These are phyloP conservation scores for Drosophila simulans DNA, from an alignment of 1,140 invertebrate genomes.

Conservation along the genomic window DNA sequence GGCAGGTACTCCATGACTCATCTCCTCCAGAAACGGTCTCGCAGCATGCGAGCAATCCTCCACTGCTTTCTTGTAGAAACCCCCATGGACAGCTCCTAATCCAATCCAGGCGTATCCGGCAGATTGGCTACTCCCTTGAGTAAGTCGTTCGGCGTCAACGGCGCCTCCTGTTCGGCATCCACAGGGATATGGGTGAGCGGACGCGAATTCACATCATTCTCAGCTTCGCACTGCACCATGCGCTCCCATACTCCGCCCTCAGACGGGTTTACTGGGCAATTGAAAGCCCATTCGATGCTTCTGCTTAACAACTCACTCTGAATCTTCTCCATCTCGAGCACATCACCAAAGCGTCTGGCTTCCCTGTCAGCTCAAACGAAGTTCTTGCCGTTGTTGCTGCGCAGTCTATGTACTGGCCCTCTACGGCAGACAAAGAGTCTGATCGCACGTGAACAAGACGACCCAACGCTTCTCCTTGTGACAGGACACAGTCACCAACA, in stretches of 20 bases:
- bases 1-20: conserved; percentile 28
- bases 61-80: no score
- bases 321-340: conserved; percentile 8
- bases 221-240: conserved; percentile 3
- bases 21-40: conserved; percentile 7
- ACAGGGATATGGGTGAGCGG: conserved; percentile 14
- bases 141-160: not conserved
- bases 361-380: conserved; percentile 27
- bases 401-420: conserved; percentile 6
- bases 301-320: not conserved
- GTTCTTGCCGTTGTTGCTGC: conserved; percentile 4
- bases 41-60: not conserved
- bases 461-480: conserved; percentile 22
- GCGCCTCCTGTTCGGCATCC: conserved; percentile 21
- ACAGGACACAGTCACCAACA: conserved; percentile 1
- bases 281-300: not conserved
- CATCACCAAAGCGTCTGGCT: conserved; percentile 4
- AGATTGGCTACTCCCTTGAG: not conserved
- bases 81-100: not conserved
- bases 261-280: not conserved
- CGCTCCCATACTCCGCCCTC: not conserved
- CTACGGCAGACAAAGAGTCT: conserved; percentile 2
- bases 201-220: conserved; percentile 23
- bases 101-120: not conserved
- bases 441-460: conserved; percentile 7